Conservation (phyloP, 2,888 invertebrate genomes). For the Smittia sp. region DNA sequence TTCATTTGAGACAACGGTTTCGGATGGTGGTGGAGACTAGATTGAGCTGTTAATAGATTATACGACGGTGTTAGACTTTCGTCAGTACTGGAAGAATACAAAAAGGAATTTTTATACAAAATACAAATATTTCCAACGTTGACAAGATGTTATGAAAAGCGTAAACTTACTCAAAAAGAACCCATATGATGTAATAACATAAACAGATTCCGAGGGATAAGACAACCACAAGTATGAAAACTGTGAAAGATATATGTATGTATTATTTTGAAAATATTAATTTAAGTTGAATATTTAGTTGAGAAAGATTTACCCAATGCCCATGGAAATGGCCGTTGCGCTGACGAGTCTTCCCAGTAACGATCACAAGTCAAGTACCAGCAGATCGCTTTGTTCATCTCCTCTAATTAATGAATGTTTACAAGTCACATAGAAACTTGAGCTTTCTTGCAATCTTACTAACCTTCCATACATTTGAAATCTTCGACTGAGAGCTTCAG, state of each 20-base stretch:
- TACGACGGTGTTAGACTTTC: conserved; percentile 30
- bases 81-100: conserved; percentile 31
- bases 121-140: neutral
- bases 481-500: conserved; percentile 77
- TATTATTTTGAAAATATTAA: too few species aligned
- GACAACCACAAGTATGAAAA: conserved; percentile 74
- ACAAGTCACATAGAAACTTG: neutral
- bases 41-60: conserved; percentile 40
- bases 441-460: neutral
- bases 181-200: conserved; percentile 91
- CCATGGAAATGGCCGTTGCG: conserved; percentile 78
- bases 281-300: neutral
- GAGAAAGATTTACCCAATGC: conserved; percentile 52
- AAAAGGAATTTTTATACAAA: conserved; percentile 11
- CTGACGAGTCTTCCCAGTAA: conserved; percentile 84
- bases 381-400: conserved; percentile 83
- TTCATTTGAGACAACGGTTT: conserved; percentile 17
- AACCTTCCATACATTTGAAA: conserved; percentile 84
- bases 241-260: conserved; percentile 46
- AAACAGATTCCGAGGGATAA: conserved; percentile 79
- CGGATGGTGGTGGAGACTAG: conserved; percentile 13
- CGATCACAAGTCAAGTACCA: conserved; percentile 90
- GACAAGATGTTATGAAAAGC: neutral
- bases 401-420: conserved; percentile 60
- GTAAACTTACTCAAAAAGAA: conserved; percentile 80